Conservation (phyloP, 2,888 invertebrate genomes). For the Pandemis corylana region DNA sequence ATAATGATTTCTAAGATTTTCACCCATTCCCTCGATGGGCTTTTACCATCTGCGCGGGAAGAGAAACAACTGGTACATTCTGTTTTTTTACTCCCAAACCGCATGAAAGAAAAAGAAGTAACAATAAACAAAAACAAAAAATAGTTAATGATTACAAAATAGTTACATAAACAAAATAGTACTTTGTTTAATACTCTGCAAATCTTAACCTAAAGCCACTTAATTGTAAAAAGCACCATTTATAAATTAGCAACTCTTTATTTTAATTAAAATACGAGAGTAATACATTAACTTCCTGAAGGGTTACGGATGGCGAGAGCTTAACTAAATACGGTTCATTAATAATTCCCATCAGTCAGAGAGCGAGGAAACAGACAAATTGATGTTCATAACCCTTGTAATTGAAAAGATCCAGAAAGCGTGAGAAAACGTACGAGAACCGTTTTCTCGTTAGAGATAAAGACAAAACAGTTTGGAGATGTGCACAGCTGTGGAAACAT, state of each 20-base stretch:
- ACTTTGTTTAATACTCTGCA: too few species aligned
- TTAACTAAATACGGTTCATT: slow-evolving; percentile 35
- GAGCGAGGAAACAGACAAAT: slow-evolving; percentile 36
- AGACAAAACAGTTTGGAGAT: not conserved
- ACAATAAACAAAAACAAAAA: too few species aligned
- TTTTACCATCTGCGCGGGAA: too few species aligned
- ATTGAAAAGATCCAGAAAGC: slow-evolving; percentile 37
- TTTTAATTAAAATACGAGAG: slow-evolving; percentile 13
- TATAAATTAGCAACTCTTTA: not conserved
- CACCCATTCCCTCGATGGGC: too few species aligned
- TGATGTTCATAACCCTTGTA: slow-evolving; percentile 42
- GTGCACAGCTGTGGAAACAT: not conserved
- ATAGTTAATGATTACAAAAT: too few species aligned
- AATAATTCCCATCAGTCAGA: slow-evolving; percentile 38
- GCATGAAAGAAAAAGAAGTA: too few species aligned
- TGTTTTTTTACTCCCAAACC: too few species aligned
- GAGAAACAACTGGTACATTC: too few species aligned
- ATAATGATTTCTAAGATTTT: too few species aligned
- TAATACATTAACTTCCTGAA: slow-evolving; percentile 11
- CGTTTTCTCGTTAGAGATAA: slow-evolving; percentile 18
- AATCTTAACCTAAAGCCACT: not conserved
- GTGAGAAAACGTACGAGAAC: slow-evolving; percentile 21
- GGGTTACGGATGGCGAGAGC: slow-evolving; percentile 26
- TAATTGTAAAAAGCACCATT: not conserved
- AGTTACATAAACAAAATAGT: too few species aligned